A percentile compares a stretch with the other conserved stretches of the same genome.
phyloP scores from a whole-genome alignment of 2,113 vertebrate species.

The Gyps fulvus region DNA sequence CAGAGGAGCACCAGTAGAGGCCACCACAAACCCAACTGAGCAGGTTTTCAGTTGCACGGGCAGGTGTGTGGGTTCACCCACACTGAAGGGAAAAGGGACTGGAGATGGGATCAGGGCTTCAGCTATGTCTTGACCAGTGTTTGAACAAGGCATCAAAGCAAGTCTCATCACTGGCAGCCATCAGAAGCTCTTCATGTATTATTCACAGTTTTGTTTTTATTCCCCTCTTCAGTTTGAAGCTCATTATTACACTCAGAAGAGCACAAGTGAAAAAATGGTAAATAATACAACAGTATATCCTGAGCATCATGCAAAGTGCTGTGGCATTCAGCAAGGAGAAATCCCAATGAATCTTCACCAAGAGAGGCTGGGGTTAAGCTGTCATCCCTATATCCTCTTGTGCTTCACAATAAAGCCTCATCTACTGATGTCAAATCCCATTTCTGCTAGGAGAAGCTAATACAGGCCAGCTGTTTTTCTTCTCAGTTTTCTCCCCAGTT shows the following conservation, averaged over 20 bases:
- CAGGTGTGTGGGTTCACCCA: neutral
- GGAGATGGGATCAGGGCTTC: neutral
- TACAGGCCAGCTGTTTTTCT: neutral
- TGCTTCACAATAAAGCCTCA: neutral
- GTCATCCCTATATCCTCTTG: neutral
- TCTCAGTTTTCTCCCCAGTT: neutral
- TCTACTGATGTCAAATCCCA: neutral
- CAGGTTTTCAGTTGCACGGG: neutral
- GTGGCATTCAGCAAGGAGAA: neutral
- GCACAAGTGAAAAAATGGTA: neutral
- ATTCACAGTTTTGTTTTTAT: neutral
- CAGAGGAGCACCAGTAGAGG: conserved; percentile 47
- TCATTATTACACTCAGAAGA: neutral
- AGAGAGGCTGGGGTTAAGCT: neutral
- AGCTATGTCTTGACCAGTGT: neutral
- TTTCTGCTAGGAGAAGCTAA: neutral
- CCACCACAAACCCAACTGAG: conserved; percentile 24
- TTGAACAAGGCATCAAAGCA: neutral
- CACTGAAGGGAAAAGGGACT: neutral
- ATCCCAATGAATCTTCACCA: neutral
- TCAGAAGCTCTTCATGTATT: neutral
- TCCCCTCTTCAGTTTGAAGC: neutral
- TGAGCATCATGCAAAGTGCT: neutral
- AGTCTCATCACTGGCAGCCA: neutral
- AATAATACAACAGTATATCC: neutral